Conservation (phyloP, 2,888 invertebrate species). For the Baccha elongata region DNA sequence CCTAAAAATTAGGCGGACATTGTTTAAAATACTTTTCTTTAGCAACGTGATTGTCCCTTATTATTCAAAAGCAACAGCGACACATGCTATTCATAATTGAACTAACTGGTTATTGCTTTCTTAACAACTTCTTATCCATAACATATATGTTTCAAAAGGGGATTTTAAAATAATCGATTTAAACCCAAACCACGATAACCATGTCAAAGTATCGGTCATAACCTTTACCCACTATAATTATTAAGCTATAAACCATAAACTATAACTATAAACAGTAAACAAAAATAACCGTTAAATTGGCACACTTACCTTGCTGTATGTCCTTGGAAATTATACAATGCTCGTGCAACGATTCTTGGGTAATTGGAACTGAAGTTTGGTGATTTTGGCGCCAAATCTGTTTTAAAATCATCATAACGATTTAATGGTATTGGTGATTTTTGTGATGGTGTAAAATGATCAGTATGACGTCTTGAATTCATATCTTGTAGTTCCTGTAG, state of each 20-base stretch:
- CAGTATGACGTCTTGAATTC: constrained; percentile 96
- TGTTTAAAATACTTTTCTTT: neutral
- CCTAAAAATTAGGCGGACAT: constrained; percentile 11
- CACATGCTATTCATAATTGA: neutral
- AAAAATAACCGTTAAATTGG: neutral
- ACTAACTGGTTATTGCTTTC: neutral
- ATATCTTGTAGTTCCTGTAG: constrained; percentile 96
- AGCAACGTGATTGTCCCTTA: neutral
- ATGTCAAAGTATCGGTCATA: constrained; percentile 14
- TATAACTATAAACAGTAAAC: neutral
- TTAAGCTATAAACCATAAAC: constrained; percentile 21
- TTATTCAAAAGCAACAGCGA: neutral
- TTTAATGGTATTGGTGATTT: constrained; percentile 96
- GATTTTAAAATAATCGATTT: constrained; percentile 12
- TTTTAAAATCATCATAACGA: constrained; percentile 94
- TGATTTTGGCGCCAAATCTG: constrained; percentile 84
- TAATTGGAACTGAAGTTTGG: constrained; percentile 75
- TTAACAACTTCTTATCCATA: neutral
- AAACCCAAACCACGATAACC: constrained; percentile 8
- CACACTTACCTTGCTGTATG: constrained; percentile 85
- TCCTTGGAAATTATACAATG: constrained; percentile 95
- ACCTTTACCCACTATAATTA: neutral
- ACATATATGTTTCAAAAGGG: neutral
- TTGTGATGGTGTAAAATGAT: constrained; percentile 95
- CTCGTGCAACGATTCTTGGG: constrained; percentile 91